A percentile compares a stretch with the other conserved stretches of the same genome.
Conservation (phyloP, 2,888 invertebrate species). For the Syrphus vitripennis region DNA sequence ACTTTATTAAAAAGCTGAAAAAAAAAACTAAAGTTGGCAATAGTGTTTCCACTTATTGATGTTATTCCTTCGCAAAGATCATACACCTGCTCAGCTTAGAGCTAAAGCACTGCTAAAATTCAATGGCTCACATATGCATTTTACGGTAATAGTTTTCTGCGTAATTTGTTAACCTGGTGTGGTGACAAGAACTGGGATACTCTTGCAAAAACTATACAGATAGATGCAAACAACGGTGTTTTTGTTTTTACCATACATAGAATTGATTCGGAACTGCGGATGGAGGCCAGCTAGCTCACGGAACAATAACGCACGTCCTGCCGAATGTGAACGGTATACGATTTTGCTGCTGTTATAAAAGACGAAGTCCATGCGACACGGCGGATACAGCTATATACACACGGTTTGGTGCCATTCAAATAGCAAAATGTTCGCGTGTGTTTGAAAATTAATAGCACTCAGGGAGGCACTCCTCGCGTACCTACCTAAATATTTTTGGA, state of each 20-base stretch:
- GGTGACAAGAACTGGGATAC: slow-evolving; percentile 27
- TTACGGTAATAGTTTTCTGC: slow-evolving; percentile 81
- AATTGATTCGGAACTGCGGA: not conserved
- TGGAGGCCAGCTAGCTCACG: not conserved
- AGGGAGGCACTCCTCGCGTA: not conserved
- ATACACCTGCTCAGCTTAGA: slow-evolving; percentile 10
- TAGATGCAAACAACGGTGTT: slow-evolving; percentile 46
- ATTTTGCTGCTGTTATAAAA: slow-evolving; percentile 8
- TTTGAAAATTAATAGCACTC: slow-evolving; percentile 58
- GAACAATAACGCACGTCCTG: slow-evolving; percentile 21
- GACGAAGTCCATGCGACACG: slow-evolving; percentile 17
- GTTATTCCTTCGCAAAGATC: slow-evolving; percentile 41
- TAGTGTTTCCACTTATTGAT: not conserved
- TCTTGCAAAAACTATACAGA: not conserved
- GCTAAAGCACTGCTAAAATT: slow-evolving; percentile 41
- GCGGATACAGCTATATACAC: slow-evolving; percentile 2
- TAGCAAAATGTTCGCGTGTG: slow-evolving; percentile 50
- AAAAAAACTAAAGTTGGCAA: not conserved
- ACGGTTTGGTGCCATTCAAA: slow-evolving; percentile 58
- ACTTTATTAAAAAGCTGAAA: too few species aligned
- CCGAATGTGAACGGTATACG: slow-evolving; percentile 39
- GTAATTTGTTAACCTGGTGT: slow-evolving; percentile 77
- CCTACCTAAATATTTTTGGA: not conserved
- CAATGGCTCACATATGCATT: slow-evolving; percentile 78
- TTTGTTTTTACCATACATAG: slow-evolving; percentile 1